A percentile compares a stretch with the other conserved stretches of the same genome.
Evolutionary conservation across 2,888 invertebrate genomes (phyloP).

Genomic region (Trichacis sp.): DNA sequence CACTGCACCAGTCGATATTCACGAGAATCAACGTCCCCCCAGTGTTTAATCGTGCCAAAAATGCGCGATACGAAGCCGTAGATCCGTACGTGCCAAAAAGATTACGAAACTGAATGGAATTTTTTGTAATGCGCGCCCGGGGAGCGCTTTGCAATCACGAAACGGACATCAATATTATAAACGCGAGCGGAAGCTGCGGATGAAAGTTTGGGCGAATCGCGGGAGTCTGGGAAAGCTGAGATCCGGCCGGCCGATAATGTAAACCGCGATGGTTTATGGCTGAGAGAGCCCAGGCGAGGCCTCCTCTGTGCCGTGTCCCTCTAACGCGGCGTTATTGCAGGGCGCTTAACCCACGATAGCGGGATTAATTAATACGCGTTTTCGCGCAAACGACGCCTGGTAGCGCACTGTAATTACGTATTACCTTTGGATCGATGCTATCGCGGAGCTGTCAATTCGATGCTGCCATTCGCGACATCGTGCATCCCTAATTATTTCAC

Average conservation of each 20-base stretch:
- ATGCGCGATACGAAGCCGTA: neutral
- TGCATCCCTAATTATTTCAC: neutral
- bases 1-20: no score
- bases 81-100: neutral
- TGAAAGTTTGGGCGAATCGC: slow-evolving; percentile 55
- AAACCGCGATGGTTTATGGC: slow-evolving; percentile 64
- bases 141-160: slow-evolving; percentile 10
- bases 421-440: slow-evolving; percentile 34
- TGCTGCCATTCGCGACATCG: neutral
- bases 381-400: slow-evolving; percentile 48
- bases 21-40: neutral
- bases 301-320: slow-evolving; percentile 45
- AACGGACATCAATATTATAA: slow-evolving; percentile 29
- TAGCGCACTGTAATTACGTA: slow-evolving; percentile 45
- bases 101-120: neutral
- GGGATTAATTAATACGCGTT: slow-evolving; percentile 52
- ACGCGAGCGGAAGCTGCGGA: slow-evolving; percentile 32
- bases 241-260: slow-evolving; percentile 61
- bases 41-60: neutral
- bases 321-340: slow-evolving; percentile 45
- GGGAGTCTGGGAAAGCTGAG: slow-evolving; percentile 60
- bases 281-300: slow-evolving; percentile 50
- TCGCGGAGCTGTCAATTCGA: neutral
- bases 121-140: neutral
- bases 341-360: slow-evolving; percentile 47